Evolutionary conservation across 2,113 vertebrate genomes (phyloP), one percentile per base, ranked within the genome.

Genomic region (Brachyistius frenatus): DNA sequence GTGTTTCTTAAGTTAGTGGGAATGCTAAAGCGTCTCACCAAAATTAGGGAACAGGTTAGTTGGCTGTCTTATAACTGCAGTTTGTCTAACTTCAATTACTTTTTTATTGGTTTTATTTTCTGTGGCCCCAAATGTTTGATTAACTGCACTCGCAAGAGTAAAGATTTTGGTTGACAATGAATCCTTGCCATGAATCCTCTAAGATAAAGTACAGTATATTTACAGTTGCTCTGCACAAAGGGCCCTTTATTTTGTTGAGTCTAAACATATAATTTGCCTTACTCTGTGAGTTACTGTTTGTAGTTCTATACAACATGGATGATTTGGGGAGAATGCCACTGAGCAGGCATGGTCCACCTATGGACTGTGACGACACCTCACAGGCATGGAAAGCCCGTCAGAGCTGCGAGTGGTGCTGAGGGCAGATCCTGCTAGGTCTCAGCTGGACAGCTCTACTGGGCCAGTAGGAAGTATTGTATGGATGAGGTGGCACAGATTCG

Each of bases 1-100:
- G 81, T 87, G 73, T 81, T 88, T 83, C 65, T 89, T 49, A 16
- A 80, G 72, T 89, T 82, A 52, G 72, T 11, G 3, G 50, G 80
- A 71, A 78, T 67, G 66, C 31, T 66, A 33, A 88, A 81, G 41
- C 60, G 30, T 84, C 67, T 77, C 16, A 73, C 23, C 23, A 76
- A 87, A 83, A 72, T 54, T 14, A 61, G 4, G 54, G 44, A 73
- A 74, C 16, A 64, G 62, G 52, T 74, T 74, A 23, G 23, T 30
- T 15, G 64, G 30, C 41, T 44, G 44, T 1, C 2, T 73, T 74
- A 56, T 36, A 79, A 72, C 30, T 23, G 10, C 56, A 78, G 54
- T 56, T 76, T 76, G 52, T 82, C 63, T 62, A 49, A 77, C 60
- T 70, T 50, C 32, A 31, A 69, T 74, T 53, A 54, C 33, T 54